phyloP scores from a whole-genome alignment of 2,797 vertebrate species.

The Gila robusta region DNA sequence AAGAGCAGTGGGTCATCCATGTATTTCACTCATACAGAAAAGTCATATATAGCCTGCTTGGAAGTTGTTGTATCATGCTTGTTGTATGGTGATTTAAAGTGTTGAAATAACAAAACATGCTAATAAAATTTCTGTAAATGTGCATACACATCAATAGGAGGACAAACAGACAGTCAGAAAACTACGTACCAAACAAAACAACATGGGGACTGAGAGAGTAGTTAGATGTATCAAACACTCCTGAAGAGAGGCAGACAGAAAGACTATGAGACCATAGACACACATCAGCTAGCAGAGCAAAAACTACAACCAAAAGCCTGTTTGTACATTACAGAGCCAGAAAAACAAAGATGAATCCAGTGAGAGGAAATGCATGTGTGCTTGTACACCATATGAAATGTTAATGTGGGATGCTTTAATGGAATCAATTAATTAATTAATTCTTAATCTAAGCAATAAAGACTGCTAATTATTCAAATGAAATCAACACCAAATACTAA shows the following conservation, averaged over 20 bases:
- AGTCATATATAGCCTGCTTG: neutral
- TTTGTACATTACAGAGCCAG: conserved; percentile 10
- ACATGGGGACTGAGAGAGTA: conserved; percentile 85
- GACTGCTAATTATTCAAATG: neutral
- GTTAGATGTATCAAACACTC: conserved; percentile 76
- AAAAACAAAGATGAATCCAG: conserved; percentile 46
- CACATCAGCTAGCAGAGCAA: conserved; percentile 55
- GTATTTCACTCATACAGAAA: neutral
- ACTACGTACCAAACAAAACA: conserved; percentile 85
- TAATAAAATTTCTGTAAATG: conserved; percentile 1
- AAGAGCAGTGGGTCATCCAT: neutral
- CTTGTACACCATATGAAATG: neutral
- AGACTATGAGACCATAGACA: conserved; percentile 65
- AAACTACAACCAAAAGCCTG: conserved; percentile 51
- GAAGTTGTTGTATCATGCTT: neutral
- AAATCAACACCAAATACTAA: neutral
- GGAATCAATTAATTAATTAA: too few relatives aligned
- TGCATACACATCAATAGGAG: conserved; percentile 38
- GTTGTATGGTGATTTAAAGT: neutral
- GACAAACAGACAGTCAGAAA: conserved; percentile 63
- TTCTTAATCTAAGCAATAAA: neutral
- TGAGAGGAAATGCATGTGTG: neutral
- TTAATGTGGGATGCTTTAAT: neutral
- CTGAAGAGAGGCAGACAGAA: conserved; percentile 82
- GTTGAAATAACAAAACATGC: conserved; percentile 34